Base-by-base conservation (phyloP, 2,113 vertebrate species). In the Malurus alboscapulatus region DNA sequence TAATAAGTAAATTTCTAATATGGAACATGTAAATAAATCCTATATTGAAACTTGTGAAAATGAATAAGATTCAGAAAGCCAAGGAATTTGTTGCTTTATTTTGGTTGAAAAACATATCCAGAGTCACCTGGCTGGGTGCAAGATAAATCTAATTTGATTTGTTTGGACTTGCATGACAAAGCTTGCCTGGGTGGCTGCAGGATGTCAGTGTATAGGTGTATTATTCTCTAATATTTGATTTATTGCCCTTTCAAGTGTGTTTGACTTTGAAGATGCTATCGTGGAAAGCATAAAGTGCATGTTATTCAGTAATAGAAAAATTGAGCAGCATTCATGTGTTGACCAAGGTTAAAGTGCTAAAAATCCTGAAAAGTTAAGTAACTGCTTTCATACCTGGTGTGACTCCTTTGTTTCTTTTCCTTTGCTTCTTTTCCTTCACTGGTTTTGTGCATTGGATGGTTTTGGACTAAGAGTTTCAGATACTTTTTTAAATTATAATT, bases 231-330 rank as follows among this genome's bases (percentile, higher is more conserved):
- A 74, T 86, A 75, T 84, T 86, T 90, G 32, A 69, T 75, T 89
- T 90, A 73, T 89, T 93, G 53, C 5, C 2, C 18, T 68, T 84
- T 90, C 78, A 84, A 92, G 24, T 81, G 26, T 79, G 62, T 94
- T 73, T 90, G 77, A 81, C 42, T 91, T 94, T 73, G 50, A 89
- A 94, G 84, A 91, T 72, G 10, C 10, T 95, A 21, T 58, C 48
- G n/a, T 36, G 22, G 32, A 92, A 88, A 93, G 47, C 13, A 22
- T 10, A 32, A 91, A 78, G 11, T 40, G 12, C 48, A 47, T 32
- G 48, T 87, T 87, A 50, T 90, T 94, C 67, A 61, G 34, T 77
- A 87, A 62, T 18, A 74, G 38, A 91, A 96, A 71, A 25, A 75
- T 17, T 50, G 3, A 66, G n/a, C 4, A 11, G 4, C 10, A 29